These are phyloP conservation scores for Dione vanillae DNA, from an alignment of 2,888 invertebrate genomes.

Conservation along the genomic window DNA sequence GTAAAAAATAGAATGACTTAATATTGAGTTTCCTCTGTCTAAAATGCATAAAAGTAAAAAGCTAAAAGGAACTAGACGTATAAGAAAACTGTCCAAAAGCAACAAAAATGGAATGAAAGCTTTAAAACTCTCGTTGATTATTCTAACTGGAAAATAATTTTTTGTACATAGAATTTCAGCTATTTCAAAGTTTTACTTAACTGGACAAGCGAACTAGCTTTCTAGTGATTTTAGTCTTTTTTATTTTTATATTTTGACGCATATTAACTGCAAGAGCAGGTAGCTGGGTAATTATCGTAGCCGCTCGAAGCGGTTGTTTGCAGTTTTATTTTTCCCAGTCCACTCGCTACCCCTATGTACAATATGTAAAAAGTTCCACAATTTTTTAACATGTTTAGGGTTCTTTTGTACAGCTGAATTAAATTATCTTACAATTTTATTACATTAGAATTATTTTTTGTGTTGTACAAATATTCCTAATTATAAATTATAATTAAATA, in stretches of 20 bases:
- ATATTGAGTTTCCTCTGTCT: too few relatives aligned
- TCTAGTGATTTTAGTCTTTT: background rate
- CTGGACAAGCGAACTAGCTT: background rate
- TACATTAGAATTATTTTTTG: background rate
- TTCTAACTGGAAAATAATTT: background rate
- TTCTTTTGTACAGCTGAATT: background rate
- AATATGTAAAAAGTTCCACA: background rate
- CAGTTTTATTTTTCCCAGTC: background rate
- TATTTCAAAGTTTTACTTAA: background rate
- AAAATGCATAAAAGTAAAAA: too few relatives aligned
- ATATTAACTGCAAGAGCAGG: background rate
- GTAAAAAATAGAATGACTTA: background rate
- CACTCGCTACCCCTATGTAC: background rate
- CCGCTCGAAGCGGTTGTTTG: background rate
- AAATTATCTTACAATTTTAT: background rate
- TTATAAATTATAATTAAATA: background rate
- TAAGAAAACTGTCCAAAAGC: slow-evolving; percentile 2
- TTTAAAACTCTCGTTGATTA: slow-evolving; percentile 14
- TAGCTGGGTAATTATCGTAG: background rate
- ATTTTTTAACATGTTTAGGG: background rate
- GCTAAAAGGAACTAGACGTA: background rate
- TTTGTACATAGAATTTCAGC: background rate
- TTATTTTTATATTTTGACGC: background rate
- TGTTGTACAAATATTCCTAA: background rate
- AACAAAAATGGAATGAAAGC: background rate